These are phyloP conservation scores for Chrysina gloriosa DNA, from an alignment of 2,888 invertebrate genomes.

Conservation along the genomic window DNA sequence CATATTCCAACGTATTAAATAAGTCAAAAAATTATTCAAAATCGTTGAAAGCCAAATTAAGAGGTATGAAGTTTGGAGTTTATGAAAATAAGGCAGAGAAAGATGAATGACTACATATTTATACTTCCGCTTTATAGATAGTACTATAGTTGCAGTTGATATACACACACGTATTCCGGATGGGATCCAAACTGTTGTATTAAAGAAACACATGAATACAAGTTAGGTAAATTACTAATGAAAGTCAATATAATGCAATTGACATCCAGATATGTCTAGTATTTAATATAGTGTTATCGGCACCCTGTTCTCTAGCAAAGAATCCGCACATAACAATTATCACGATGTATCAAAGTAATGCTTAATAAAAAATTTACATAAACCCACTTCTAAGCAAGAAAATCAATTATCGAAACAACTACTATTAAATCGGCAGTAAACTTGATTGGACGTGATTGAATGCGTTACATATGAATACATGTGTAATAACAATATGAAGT, in stretches of 20 bases:
- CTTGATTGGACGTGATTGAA: not conserved
- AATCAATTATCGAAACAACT: not conserved
- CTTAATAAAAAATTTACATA: not conserved
- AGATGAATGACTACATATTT: too few species aligned
- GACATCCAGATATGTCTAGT: constrained; percentile 6
- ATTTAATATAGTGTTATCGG: not conserved
- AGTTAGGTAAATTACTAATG: not conserved
- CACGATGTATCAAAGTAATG: constrained; percentile 6
- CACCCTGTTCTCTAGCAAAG: not conserved
- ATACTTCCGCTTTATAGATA: too few species aligned
- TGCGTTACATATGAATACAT: not conserved
- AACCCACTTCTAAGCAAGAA: constrained; percentile 2
- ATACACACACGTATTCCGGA: too few species aligned
- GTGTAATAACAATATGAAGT: too few species aligned
- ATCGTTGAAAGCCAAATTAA: too few species aligned
- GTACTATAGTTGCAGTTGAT: too few species aligned
- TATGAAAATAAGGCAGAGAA: too few species aligned
- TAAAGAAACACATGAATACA: not conserved
- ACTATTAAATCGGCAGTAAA: not conserved
- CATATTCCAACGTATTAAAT: too few species aligned
- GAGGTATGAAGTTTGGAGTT: too few species aligned
- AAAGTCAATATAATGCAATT: not conserved
- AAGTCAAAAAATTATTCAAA: too few species aligned
- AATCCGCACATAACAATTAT: constrained; percentile 6
- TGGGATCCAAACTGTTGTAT: not conserved